Base-by-base conservation (phyloP, 2,113 vertebrate species). In the Poeciliopsis retropinna region DNA sequence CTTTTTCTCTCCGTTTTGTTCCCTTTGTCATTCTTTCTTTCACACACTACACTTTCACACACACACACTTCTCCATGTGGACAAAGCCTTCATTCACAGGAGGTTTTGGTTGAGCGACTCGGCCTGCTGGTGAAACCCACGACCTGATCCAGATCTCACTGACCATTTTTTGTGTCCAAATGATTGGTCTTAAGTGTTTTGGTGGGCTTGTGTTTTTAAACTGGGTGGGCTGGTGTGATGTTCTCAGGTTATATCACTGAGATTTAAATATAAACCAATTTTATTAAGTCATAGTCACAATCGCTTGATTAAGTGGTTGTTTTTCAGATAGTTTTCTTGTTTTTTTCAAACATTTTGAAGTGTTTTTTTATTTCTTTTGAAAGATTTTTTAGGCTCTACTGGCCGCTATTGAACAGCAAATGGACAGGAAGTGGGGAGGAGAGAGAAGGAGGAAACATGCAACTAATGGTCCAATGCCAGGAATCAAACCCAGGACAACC, bases 41-140 rank as follows among this genome's bases (percentile, higher is more conserved):
- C 87, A 85, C 79, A 82, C 82, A 79, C 69, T 75, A 64, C 75
- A 64, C 74, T 87, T 75, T 78, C 73, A 67, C 70, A 61, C 71
- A 78, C 82, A 39, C 79, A 28, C 64, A 17, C 54, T 47, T 47
- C 66, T 60, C 67, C 64, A 17, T 71, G 78, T 73, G 82, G 78
- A 89, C 82, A 91, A 87, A 85, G 87, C 70, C 28, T 84, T 76
- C 87, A 81, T 88, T 89, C 80, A 89, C 64, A 3, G 28, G 54
- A 66, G 73, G 84, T 85, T 86, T 72, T 87, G 87, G 81, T 89
- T 70, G 73, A 82, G 85, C 80, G 65, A 71, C 67, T 73, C 67
- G 60, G 72, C 81, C 77, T 82, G 78, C 79, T 87, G 83, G 70
- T 78, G 68, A 80, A 71, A 65, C 51, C 0, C 64, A 73, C 73